Base-by-base conservation (phyloP, 92 coral and sea anemone genomes). In the Nematostella vectensis region DNA sequence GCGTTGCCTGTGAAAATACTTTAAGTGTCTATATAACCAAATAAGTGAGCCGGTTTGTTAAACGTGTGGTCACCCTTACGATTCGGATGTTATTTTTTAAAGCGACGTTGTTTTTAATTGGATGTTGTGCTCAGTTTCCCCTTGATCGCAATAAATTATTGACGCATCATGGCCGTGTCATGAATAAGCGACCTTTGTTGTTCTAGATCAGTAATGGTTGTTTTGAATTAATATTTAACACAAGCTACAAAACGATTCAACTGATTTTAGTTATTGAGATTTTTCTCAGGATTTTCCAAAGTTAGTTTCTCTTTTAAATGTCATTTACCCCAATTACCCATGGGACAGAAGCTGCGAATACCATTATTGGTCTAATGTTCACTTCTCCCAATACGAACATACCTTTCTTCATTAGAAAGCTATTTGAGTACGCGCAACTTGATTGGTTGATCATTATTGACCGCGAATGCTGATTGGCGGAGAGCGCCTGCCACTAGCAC, bases 121-220 rank as follows among this genome's bases (percentile, higher is more conserved):
- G n/a, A n/a, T n/a, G n/a, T n/a, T 15, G 40, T 33, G 6, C 15
- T 33, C 15, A 33, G 40, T 6, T 33, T 33, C 15, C 18, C 11
- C 23, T 57, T 42, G 56, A 44, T 22, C 31, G 60, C 16, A 54
- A 18, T 24, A 54, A 42, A 85, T 85, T 79, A 85, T 85, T 85
- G 83, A 85, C 80, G 58, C 29, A 69, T 78, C 95, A 85, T 85
- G 95, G 95, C 60, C 65, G 54, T 58, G 57, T 58, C 62, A 60
- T 72, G 67, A 75, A 63, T 70, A 81, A 75, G 54, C 66, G 65
- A 81, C 95, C 72, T 81, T 70, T 61, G 73, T 53, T 54, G 42
- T 19, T 6, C 17, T 8, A 45, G 4, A 11, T 45, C 51, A 4
- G 51, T 45, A 45, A 45, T 9, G 51, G 21, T 9, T 45, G 23